Evolutionary conservation across 2,797 vertebrate species (phyloP).

Genomic region (Melanotaenia boesemani): DNA sequence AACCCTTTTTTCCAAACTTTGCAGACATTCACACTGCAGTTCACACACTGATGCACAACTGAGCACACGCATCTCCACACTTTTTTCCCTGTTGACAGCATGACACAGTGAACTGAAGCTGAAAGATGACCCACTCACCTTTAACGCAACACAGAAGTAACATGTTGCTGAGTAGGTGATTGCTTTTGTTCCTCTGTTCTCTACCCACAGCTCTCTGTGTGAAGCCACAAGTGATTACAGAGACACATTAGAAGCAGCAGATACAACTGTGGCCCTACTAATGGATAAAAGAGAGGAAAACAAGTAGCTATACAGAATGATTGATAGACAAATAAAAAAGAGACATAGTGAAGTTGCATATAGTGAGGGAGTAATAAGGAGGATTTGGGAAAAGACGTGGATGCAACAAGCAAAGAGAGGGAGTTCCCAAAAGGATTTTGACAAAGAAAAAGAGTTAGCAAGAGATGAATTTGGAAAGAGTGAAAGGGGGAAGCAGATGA

Average conservation of each 20-base stretch:
- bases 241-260: slow-evolving; percentile 41
- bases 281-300: slow-evolving; percentile 4
- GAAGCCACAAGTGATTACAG: slow-evolving; percentile 53
- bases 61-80: neutral
- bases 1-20: neutral
- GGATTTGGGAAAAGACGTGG: slow-evolving; percentile 40
- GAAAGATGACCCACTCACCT: slow-evolving; percentile 63
- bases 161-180: slow-evolving; percentile 42
- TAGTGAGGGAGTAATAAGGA: slow-evolving; percentile 27
- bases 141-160: slow-evolving; percentile 53
- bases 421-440: slow-evolving; percentile 14
- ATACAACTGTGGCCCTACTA: slow-evolving; percentile 14
- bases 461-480: slow-evolving; percentile 24
- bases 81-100: slow-evolving; percentile 37
- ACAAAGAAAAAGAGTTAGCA: slow-evolving; percentile 7
- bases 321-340: neutral
- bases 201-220: slow-evolving; percentile 28
- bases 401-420: slow-evolving; percentile 26
- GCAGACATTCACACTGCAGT: slow-evolving; percentile 8
- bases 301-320: neutral
- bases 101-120: slow-evolving; percentile 43
- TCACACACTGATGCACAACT: slow-evolving; percentile 35
- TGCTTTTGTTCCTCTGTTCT: slow-evolving; percentile 43
- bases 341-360: slow-evolving; percentile 37
- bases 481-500: slow-evolving; percentile 23